Percentiles rank a stretch among this genome's conserved stretches.
phyloP scores from a whole-genome alignment of 2,888 invertebrate genomes.

The Marronus borbonicus region DNA sequence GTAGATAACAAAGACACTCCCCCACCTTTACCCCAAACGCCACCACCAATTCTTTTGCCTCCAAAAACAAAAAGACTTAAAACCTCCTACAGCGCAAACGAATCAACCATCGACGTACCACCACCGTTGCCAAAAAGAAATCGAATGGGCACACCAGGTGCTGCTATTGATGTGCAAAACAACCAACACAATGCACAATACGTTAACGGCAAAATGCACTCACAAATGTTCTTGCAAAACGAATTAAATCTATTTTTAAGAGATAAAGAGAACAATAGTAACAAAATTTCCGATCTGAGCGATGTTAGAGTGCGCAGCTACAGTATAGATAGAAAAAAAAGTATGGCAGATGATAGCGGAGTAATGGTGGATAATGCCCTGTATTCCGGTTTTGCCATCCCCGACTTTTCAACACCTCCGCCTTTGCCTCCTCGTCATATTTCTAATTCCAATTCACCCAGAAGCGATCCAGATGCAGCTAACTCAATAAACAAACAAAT shows the following conservation, averaged over 20 bases:
- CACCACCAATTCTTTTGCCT: conserved; percentile 58
- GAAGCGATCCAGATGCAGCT: conserved; percentile 70
- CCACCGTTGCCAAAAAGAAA: conserved; percentile 75
- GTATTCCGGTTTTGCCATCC: conserved; percentile 54
- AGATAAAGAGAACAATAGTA: conserved; percentile 48
- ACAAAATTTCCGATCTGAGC: conserved; percentile 40
- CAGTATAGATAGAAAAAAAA: conserved; percentile 54
- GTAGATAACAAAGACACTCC: conserved; percentile 60
- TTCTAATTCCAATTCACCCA: conserved; percentile 61
- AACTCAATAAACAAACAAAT: conserved; percentile 79
- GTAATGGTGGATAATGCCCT: conserved; percentile 62
- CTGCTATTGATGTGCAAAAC: conserved; percentile 53
- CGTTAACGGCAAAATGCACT: conserved; percentile 62
- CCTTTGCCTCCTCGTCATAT: conserved; percentile 72
- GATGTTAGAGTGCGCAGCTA: conserved; percentile 54
- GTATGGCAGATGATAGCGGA: conserved; percentile 60
- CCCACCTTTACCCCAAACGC: conserved; percentile 59
- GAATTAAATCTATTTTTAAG: conserved; percentile 63
- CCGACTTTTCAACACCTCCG: conserved; percentile 70
- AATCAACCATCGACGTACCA: conserved; percentile 63
- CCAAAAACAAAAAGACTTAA: conserved; percentile 57
- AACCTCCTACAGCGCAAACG: conserved; percentile 53
- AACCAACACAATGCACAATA: conserved; percentile 56
- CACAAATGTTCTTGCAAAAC: conserved; percentile 60
- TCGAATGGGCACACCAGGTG: conserved; percentile 56